Conservation (phyloP, 2,888 invertebrate species). For the Neelides folsomi region DNA sequence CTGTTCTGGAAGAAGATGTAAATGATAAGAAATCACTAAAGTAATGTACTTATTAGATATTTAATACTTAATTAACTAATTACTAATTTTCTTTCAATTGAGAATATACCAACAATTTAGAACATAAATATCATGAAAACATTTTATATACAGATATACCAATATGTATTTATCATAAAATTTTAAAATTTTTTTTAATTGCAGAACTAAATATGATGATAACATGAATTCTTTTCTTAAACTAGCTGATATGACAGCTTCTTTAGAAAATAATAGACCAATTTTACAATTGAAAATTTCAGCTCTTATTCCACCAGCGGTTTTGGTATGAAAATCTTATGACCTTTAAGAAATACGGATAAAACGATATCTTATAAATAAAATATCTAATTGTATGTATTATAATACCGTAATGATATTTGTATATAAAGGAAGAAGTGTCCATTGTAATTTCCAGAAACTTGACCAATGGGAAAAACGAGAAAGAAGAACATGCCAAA, state of each 20-base stretch:
- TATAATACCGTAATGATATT: too few relatives aligned
- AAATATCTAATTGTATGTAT: too few relatives aligned
- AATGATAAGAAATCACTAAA: constrained; percentile 30
- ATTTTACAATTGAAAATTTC: constrained; percentile 37
- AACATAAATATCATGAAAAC: too few relatives aligned
- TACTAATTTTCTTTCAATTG: too few relatives aligned
- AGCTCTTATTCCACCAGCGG: constrained; percentile 37
- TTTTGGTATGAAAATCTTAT: constrained; percentile 36
- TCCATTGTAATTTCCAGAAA: constrained; percentile 3
- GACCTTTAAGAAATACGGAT: background rate
- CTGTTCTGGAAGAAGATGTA: constrained; percentile 38
- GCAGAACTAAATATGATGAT: constrained; percentile 33
- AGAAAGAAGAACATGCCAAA: constrained; percentile 8
- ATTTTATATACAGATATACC: too few relatives aligned
- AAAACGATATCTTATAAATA: background rate
- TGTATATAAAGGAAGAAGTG: constrained; percentile 16
- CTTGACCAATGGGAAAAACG: constrained; percentile 5
- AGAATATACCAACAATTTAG: too few relatives aligned
- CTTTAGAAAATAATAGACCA: constrained; percentile 30
- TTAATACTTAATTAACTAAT: too few relatives aligned
- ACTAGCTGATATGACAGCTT: constrained; percentile 30
- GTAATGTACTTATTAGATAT: too few relatives aligned
- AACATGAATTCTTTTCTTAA: constrained; percentile 33
- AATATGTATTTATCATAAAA: too few relatives aligned
- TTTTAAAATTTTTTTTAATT: constrained; percentile 10